These are phyloP conservation scores for Leguminivora glycinivorella DNA, from an alignment of 1,140 invertebrate genomes.

Conservation along the genomic window DNA sequence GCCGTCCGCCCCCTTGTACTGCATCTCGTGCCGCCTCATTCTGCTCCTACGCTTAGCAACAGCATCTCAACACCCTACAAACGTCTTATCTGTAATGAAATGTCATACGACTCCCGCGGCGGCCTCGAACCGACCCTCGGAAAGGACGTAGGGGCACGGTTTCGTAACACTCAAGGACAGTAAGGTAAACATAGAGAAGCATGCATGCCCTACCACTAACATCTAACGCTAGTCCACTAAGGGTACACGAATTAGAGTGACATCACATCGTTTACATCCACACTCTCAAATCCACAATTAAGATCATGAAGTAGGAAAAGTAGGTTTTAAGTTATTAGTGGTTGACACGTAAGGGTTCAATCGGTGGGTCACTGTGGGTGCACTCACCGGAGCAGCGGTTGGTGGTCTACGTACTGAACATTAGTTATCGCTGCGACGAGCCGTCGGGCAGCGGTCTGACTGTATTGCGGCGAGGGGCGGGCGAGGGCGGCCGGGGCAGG, in stretches of 20 bases:
- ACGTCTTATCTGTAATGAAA: conserved; percentile 70
- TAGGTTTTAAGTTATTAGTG: conserved; percentile 31
- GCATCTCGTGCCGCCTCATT: conserved; percentile 72
- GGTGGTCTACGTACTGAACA: conserved; percentile 45
- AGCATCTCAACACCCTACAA: conserved; percentile 69
- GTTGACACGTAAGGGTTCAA: conserved; percentile 38
- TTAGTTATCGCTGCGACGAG: conserved; percentile 29
- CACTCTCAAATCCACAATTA: conserved; percentile 52
- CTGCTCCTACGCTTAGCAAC: conserved; percentile 65
- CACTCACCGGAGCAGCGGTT: conserved; percentile 58
- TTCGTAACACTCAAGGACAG: conserved; percentile 58
- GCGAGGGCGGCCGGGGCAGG: conserved; percentile 43
- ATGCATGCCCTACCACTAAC: conserved; percentile 73
- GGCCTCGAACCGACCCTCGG: conserved; percentile 49
- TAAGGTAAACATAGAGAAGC: conserved; percentile 66
- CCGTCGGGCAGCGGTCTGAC: conserved; percentile 32
- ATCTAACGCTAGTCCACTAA: conserved; percentile 59
- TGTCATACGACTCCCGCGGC: conserved; percentile 52
- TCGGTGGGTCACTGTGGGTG: conserved; percentile 33
- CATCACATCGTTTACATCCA: conserved; percentile 59
- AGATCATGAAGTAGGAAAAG: conserved; percentile 38
- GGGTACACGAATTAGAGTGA: conserved; percentile 45
- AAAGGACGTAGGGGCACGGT: conserved; percentile 55
- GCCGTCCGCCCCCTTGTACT: conserved; percentile 54
- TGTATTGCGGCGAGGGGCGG: conserved; percentile 31